A percentile compares a stretch with the other conserved stretches of the same genome.
Conservation (phyloP, 2,113 vertebrate genomes). For the Acanthisitta chloris region DNA sequence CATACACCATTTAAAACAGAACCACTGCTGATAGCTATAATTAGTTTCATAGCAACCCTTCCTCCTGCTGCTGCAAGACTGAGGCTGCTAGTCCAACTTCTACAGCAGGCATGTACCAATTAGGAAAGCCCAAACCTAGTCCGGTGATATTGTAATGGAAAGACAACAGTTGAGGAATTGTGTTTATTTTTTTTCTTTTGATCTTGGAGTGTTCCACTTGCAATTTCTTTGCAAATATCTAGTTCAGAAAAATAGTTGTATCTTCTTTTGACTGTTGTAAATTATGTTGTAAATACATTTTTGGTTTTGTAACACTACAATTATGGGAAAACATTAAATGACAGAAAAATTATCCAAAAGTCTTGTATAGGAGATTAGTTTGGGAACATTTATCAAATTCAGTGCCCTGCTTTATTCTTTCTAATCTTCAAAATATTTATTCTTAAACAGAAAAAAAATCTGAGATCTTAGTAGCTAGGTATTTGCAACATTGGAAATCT, state of each 20-base stretch:
- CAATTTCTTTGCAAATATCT: slow-evolving; percentile 31
- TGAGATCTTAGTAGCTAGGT: not conserved
- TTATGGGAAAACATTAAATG: slow-evolving; percentile 9
- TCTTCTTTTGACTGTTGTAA: slow-evolving; percentile 43
- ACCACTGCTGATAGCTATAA: slow-evolving; percentile 66
- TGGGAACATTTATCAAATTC: slow-evolving; percentile 27
- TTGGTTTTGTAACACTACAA: slow-evolving; percentile 34
- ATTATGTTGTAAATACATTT: slow-evolving; percentile 42
- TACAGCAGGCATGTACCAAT: slow-evolving; percentile 45
- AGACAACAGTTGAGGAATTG: not conserved
- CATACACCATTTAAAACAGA: slow-evolving; percentile 66
- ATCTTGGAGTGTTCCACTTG: slow-evolving; percentile 34
- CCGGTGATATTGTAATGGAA: slow-evolving; percentile 26
- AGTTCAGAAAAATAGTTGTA: slow-evolving; percentile 39
- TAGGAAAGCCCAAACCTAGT: slow-evolving; percentile 24
- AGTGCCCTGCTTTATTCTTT: not conserved
- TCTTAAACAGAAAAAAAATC: slow-evolving; percentile 16
- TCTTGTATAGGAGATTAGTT: slow-evolving; percentile 37
- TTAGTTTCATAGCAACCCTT: slow-evolving; percentile 68
- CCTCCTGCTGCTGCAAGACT: slow-evolving; percentile 49
- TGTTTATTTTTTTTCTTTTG: slow-evolving; percentile 28
- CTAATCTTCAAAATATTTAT: not conserved
- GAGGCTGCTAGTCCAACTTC: slow-evolving; percentile 20
- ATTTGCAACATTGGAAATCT: not conserved
- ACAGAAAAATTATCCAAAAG: slow-evolving; percentile 2